Evolutionary conservation across 2,888 invertebrate genomes (phyloP).

Genomic region (Brachylomia viminalis): DNA sequence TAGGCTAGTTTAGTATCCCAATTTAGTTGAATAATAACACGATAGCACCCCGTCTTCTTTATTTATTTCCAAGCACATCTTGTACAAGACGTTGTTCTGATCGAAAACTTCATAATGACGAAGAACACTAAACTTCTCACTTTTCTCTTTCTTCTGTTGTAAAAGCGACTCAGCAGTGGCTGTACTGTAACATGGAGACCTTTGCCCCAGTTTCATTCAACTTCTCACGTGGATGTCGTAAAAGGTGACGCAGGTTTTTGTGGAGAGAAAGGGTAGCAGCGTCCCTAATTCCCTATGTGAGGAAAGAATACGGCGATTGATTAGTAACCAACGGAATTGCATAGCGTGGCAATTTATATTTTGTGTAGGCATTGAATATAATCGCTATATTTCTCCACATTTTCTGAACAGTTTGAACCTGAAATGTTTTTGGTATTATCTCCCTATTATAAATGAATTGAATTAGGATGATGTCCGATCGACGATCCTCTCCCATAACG

Average conservation of each 20-base stretch:
- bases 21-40: neutral
- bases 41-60: neutral
- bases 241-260: neutral
- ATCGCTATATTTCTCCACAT: neutral
- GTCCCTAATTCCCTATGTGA: neutral
- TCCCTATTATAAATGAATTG: neutral
- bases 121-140: too few species aligned
- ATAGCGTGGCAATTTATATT: neutral
- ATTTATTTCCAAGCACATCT: constrained; percentile 1
- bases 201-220: neutral
- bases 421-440: neutral
- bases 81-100: neutral
- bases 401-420: neutral
- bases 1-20: neutral
- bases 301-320: neutral
- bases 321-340: constrained; percentile 8
- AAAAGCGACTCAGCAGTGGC: neutral
- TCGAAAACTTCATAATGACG: neutral
- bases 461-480: neutral
- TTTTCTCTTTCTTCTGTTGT: neutral
- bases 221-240: neutral
- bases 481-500: neutral
- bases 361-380: neutral
- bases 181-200: neutral
- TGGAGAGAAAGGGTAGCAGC: neutral